A percentile compares a stretch with the other conserved stretches of the same genome.
These are phyloP conservation scores for Cyclophora albipunctata DNA, from an alignment of 2,888 invertebrate species.

Conservation along the genomic window DNA sequence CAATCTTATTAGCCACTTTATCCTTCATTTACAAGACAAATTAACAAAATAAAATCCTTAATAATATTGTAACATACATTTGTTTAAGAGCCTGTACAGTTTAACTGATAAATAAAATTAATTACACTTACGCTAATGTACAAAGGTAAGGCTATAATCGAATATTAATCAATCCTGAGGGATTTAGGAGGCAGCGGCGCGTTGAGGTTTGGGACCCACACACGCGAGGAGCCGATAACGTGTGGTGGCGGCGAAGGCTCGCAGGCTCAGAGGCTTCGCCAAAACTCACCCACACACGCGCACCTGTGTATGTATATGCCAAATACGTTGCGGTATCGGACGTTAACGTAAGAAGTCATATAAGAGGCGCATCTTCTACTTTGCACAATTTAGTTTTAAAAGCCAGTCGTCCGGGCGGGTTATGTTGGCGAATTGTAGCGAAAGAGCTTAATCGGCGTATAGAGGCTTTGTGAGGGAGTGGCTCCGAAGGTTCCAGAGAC, in stretches of 20 bases:
- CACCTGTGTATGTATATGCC: constrained; percentile 49
- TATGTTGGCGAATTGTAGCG: constrained; percentile 60
- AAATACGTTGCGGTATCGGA: constrained; percentile 71
- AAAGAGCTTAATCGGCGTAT: constrained; percentile 42
- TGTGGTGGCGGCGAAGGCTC: constrained; percentile 32
- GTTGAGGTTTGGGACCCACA: constrained; percentile 8
- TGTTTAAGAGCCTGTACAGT: no score
- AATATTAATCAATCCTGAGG: not conserved
- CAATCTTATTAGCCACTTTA: no score
- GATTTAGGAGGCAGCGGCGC: not conserved
- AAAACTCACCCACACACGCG: constrained; percentile 55
- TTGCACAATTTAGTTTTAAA: constrained; percentile 73
- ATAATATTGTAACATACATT: no score
- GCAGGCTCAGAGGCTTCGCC: constrained; percentile 40
- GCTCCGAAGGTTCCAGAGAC: constrained; percentile 7
- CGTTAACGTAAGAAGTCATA: constrained; percentile 72
- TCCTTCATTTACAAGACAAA: no score
- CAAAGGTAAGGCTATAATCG: no score
- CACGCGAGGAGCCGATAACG: constrained; percentile 30
- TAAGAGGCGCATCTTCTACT: constrained; percentile 73
- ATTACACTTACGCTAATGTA: no score
- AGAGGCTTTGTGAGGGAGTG: constrained; percentile 27
- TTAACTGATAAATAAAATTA: no score
- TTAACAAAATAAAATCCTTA: no score
- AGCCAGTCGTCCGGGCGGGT: constrained; percentile 64